phyloP scores from a whole-genome alignment of 2,888 invertebrate genomes.

The Phaedon cochleariae region DNA sequence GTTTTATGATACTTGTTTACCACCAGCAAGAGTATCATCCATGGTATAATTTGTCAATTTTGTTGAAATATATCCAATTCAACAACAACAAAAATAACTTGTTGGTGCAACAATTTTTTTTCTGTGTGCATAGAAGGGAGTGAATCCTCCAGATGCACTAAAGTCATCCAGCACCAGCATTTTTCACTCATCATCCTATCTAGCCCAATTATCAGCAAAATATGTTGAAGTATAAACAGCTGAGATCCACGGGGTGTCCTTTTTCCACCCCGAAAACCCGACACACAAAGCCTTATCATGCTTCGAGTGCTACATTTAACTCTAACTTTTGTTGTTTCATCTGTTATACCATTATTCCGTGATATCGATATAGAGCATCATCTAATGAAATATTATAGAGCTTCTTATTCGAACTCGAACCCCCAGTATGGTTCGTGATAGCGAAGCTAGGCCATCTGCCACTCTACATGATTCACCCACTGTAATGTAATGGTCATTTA shows the following conservation, averaged over 20 bases:
- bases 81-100: no score
- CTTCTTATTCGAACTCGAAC: slow-evolving; percentile 32
- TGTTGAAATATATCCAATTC: no score
- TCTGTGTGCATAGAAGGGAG: no score
- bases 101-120: no score
- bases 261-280: slow-evolving; percentile 37
- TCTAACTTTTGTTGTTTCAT: slow-evolving; percentile 52
- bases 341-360: slow-evolving; percentile 47
- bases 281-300: slow-evolving; percentile 39
- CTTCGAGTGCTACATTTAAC: slow-evolving; percentile 45
- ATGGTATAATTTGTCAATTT: no score
- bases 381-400: slow-evolving; percentile 39
- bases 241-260: slow-evolving; percentile 49
- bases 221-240: slow-evolving; percentile 49
- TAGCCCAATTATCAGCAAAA: slow-evolving; percentile 50
- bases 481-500: slow-evolving; percentile 53
- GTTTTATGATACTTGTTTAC: no score
- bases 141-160: neutral
- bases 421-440: slow-evolving; percentile 49
- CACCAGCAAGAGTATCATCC: no score
- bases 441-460: slow-evolving; percentile 53
- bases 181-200: slow-evolving; percentile 40
- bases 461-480: slow-evolving; percentile 54
- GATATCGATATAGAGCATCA: slow-evolving; percentile 22
- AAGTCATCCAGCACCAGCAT: slow-evolving; percentile 35